A percentile compares a stretch with the other conserved stretches of the same genome.
Evolutionary conservation across 2,797 vertebrate species (phyloP).

Genomic region (Numenius phaeopus): DNA sequence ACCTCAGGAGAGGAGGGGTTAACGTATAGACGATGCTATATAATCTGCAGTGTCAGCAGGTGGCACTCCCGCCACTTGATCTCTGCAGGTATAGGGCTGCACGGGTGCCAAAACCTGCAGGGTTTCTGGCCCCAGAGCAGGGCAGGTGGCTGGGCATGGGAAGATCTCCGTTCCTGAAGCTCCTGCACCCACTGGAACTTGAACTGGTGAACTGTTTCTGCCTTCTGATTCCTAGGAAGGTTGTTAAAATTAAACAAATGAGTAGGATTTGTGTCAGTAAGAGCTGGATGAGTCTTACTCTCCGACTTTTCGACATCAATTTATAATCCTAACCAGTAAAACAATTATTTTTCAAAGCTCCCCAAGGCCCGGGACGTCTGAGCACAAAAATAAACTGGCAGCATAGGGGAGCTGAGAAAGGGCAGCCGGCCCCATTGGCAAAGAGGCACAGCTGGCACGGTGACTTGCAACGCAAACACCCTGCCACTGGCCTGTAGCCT

Average conservation of each 20-base stretch:
- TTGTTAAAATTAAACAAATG: not conserved
- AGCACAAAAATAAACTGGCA: not conserved
- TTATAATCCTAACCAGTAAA: not conserved
- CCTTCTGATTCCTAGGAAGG: not conserved
- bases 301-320: not conserved
- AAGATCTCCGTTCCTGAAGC: not conserved
- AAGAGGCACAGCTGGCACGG: not conserved
- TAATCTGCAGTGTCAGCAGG: not conserved
- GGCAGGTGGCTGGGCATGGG: not conserved
- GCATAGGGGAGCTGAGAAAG: not conserved
- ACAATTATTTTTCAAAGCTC: not conserved
- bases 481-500: not conserved
- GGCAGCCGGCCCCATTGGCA: rapidly evolving
- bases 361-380: not conserved
- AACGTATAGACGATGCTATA: not conserved
- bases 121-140: not conserved
- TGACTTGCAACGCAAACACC: not conserved
- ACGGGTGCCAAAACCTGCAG: not conserved
- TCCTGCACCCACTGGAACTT: not conserved
- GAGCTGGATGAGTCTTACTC: not conserved
- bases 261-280: not conserved
- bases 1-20: not conserved
- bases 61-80: not conserved
- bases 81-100: not conserved
- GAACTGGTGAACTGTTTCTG: not conserved